phyloP scores from a whole-genome alignment of 1,140 invertebrate species.

The Anoplolepis gracilipes region DNA sequence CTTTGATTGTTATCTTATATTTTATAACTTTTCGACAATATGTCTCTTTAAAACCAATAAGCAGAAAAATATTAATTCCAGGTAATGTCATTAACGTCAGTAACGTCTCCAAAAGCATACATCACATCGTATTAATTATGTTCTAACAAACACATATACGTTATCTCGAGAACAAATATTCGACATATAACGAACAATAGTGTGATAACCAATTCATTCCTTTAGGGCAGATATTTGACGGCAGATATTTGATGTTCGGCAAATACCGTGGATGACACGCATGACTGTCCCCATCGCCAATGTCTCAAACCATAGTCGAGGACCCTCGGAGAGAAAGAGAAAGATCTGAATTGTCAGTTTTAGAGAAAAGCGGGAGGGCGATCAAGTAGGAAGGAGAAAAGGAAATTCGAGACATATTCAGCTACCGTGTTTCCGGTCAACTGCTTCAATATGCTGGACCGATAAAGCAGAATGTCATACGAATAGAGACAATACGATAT shows the following conservation, averaged over 20 bases:
- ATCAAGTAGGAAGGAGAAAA: conserved; percentile 6
- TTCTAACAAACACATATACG: background rate
- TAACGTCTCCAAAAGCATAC: background rate
- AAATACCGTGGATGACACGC: conserved; percentile 35
- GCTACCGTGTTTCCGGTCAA: conserved; percentile 61
- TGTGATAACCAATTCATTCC: conserved; percentile 6
- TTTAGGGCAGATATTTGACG: conserved; percentile 35
- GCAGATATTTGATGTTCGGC: conserved; percentile 39
- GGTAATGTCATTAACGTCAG: background rate
- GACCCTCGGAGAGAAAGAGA: conserved; percentile 28
- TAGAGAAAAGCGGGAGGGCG: background rate
- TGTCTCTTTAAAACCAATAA: background rate
- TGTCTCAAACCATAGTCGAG: conserved; percentile 27
- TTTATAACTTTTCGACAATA: background rate
- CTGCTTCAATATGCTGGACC: conserved; percentile 65
- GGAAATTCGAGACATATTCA: conserved; percentile 69
- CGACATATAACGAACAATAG: conserved; percentile 15
- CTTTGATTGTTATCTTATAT: too few relatives aligned
- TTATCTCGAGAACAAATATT: conserved; percentile 1
- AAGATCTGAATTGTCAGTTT: conserved; percentile 58
- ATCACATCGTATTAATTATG: background rate
- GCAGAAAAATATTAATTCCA: background rate
- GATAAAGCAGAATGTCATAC: conserved; percentile 59
- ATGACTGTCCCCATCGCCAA: conserved; percentile 29
- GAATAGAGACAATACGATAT: conserved; percentile 52